Base-by-base conservation (phyloP, 2,113 vertebrate genomes). In the Mormyrus iriodes region DNA sequence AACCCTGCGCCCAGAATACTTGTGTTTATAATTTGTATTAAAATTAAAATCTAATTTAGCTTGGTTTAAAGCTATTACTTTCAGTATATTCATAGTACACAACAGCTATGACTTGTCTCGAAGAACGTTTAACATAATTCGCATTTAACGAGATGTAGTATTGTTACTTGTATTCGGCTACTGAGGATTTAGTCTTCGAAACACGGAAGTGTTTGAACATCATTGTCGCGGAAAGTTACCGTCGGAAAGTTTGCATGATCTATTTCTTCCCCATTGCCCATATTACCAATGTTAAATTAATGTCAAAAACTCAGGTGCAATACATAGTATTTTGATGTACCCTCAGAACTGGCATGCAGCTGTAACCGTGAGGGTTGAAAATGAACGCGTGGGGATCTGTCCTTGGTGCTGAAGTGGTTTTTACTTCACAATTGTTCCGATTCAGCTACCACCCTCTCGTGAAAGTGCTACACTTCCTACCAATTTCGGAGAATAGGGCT, bases 391-490 rank as follows among this genome's bases (percentile, higher is more conserved):
- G 1, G 12, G 58, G 90, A 93, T 86, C 95, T 96, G 94, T 95
- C 95, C 95, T 88, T 95, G 95, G 95, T 96, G 92, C 96, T 96
- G 95, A 96, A 96, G 92, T 90, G 17, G 89, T 8, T 90, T 84
- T 69, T 44, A 3, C 27, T 76, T 35, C 21, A 65, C 48, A 17
- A 42, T 19, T 27, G 21, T 49, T 85, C 51, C 83, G 44, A 85
- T 85, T 48, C 48, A 17, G n/a, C 44, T 17, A 19, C 15, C 35
- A 79, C 13, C 35, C 35, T 79, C 17, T 79, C 73, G 4, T 85
- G 48, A 85, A 79, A 79, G 73, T 73, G 46, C 8, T 27, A 84
- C 44, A 46, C 17, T 51, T 39, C 73, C 39, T 1, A 42, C 35
- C 35, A 79, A 79, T 42, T 79, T 79, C 61, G 27, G 61, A 69